Evolutionary conservation across 2,113 vertebrate genomes (phyloP), one percentile per base, ranked within the genome.

Genomic region (Oxyura jamaicensis): DNA sequence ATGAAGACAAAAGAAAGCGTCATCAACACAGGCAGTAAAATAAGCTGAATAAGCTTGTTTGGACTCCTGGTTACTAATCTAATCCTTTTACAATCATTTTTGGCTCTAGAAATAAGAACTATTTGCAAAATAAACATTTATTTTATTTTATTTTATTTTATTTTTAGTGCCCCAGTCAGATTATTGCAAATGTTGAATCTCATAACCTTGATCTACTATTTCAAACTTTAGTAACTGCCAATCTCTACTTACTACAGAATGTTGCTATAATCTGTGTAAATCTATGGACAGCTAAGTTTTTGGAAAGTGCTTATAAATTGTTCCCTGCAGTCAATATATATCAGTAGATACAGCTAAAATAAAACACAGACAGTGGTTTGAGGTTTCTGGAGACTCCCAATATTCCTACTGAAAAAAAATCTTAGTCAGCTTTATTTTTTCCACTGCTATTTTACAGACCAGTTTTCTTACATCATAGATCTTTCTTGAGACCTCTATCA

Each of bases 11-110:
- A 96, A 92, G 93, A 52, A 18, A 88, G 23, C 82, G 63, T 91
- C 93, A 94, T 93, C 92, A 62, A 87, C 69, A 89, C 50, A 89
- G 83, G 88, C 63, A 92, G 50, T 88, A 89, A 91, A 95, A 91
- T 59, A 82, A 93, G 96, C 91, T 94, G 92, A 92, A 69, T 91
- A 97, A 91, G 86, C 77, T 93, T 88, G 44, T 91, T 86, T 71
- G 67, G 66, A 72, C 48, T 73, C 44, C 74, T 91, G 59, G 83
- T 89, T 96, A 82, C 58, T 87, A 89, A 87, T 93, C 48, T 72
- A 84, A 93, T 88, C 75, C 36, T 92, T 87, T 84, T 91, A 94
- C 28, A 91, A 82, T 73, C 1, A 48, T 91, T 82, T 96, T 83
- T 95, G 86, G 77, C 93, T 83, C 66, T 41, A 87, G 53, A 87